Base-by-base conservation (phyloP, 2,113 vertebrate genomes). In the Bubo blakistoni region DNA sequence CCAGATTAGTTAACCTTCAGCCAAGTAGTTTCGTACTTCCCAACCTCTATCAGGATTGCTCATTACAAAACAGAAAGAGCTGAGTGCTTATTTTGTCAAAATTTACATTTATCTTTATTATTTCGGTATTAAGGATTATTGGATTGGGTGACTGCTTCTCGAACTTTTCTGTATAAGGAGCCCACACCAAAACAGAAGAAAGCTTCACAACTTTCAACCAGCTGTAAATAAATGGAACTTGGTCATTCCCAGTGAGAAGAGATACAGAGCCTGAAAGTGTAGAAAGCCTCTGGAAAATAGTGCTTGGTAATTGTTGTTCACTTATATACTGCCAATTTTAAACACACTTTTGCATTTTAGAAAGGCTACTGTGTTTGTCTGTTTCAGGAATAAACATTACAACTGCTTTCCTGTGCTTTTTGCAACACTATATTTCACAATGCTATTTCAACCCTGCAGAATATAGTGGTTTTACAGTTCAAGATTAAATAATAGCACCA, bases 401-500 rank as follows among this genome's bases (percentile, higher is more conserved):
- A 89, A 32, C 44, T 91, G 57, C 83, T 84, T 90, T 95, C 86
- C 94, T 86, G 63, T 86, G 55, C 73, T 87, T 86, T 92, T 96
- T 95, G 78, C 77, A 97, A 95, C 15, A 20, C 40, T 6, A 0
- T 91, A 81, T 96, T 97, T 97, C 92, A 86, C 69, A 97, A 95
- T 67, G 44, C 17, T 71, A 32, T 86, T 90, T 74, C 86, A 78
- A 59, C 71, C 42, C 72, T 72, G 70, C 44, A 80, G 57, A 92
- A 94, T 88, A 74, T 5, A 58, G 52, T 42, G 46, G 67, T 8
- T 87, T 88, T 94, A 76, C 38, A 66, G 51, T 57, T 81, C 62
- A 72, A 55, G 16, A 93, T 59, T 81, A 91, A 96, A 92, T 76
- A 91, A 59, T 8, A 80, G 51, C 52, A 69, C 40, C 40, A 52